Evolutionary conservation across 2,888 invertebrate species (phyloP).

Genomic region (Leistus spinibarbis): DNA sequence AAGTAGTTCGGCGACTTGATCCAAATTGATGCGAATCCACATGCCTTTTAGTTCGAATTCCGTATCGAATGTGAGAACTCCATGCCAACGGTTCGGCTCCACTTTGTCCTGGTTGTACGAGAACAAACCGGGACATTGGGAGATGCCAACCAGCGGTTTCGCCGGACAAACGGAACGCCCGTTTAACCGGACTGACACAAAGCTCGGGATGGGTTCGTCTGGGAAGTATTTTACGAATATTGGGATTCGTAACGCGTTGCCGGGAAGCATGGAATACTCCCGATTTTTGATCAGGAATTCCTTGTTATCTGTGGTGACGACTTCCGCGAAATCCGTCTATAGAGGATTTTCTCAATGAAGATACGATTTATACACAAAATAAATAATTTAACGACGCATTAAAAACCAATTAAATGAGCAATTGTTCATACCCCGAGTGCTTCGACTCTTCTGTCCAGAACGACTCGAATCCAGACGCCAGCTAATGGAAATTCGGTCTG

Average conservation of each 20-base stretch:
- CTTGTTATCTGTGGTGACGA: constrained; percentile 57
- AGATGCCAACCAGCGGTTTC: neutral
- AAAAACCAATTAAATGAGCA: constrained; percentile 45
- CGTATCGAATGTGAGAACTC: constrained; percentile 61
- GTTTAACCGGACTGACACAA: constrained; percentile 60
- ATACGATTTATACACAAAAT: too few relatives aligned
- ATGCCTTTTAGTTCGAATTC: constrained; percentile 65
- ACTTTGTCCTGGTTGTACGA: constrained; percentile 52
- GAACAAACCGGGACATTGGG: constrained; percentile 41
- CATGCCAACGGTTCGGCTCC: constrained; percentile 65
- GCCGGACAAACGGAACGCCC: constrained; percentile 63
- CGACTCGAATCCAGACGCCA: constrained; percentile 65
- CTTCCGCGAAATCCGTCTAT: constrained; percentile 64
- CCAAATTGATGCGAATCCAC: constrained; percentile 65
- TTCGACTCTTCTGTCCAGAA: constrained; percentile 64
- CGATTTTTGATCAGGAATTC: constrained; percentile 63
- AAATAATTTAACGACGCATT: too few relatives aligned
- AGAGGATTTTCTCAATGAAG: too few relatives aligned
- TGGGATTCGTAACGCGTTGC: constrained; percentile 58
- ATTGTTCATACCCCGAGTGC: constrained; percentile 64
- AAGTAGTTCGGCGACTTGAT: constrained; percentile 64
- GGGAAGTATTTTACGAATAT: constrained; percentile 63
- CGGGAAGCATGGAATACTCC: constrained; percentile 60
- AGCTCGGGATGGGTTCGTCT: constrained; percentile 56
- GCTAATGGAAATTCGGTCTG: constrained; percentile 63